These are phyloP conservation scores for Phodopus roborovskii DNA, from an alignment of 2,113 vertebrate species.

Conservation along the genomic window DNA sequence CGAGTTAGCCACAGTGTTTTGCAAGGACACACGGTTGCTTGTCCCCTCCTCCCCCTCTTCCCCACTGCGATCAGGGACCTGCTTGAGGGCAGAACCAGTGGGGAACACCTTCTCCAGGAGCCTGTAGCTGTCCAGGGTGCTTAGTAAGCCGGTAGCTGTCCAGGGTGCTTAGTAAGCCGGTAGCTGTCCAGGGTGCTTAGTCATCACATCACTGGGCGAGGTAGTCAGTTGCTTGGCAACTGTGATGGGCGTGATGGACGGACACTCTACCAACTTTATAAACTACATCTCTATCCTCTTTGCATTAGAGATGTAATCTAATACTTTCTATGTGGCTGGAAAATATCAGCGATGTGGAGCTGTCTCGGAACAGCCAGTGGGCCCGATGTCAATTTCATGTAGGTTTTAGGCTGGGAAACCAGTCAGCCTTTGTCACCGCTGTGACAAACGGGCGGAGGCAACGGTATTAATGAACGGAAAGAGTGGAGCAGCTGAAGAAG, in stretches of 20 bases:
- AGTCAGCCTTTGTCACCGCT: constrained; percentile 71
- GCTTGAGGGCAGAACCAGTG: not conserved
- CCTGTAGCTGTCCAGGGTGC: not conserved
- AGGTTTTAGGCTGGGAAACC: constrained; percentile 42
- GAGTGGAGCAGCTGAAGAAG: not conserved
- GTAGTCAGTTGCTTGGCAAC: not conserved
- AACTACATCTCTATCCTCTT: not conserved
- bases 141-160: not conserved
- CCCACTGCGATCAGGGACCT: not conserved
- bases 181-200: not conserved
- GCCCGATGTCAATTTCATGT: not conserved
- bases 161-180: not conserved
- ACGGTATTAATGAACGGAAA: not conserved
- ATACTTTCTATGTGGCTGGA: not conserved
- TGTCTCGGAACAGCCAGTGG: not conserved
- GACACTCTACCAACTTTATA: not conserved
- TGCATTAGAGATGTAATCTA: not conserved
- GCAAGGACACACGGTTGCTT: not conserved
- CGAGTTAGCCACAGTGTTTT: not conserved
- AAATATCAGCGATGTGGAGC: not conserved
- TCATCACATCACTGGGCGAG: not conserved
- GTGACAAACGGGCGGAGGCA: constrained; percentile 16
- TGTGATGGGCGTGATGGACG: not conserved
- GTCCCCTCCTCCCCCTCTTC: not conserved
- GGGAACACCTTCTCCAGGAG: fast-evolving